Conservation (phyloP, 2,113 vertebrate species). For the Setophaga petechia region DNA sequence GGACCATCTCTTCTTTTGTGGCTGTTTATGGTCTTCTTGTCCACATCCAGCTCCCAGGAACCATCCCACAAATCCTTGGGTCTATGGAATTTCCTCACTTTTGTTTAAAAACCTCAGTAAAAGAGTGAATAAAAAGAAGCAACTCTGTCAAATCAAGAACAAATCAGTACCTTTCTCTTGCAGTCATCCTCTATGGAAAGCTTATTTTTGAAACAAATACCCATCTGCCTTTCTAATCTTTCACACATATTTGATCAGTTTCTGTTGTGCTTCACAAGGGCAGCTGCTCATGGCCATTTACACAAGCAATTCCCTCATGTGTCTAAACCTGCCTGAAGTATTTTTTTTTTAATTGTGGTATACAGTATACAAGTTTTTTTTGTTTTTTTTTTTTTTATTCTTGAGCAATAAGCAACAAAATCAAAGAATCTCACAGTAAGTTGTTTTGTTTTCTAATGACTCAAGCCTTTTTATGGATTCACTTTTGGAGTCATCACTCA, state of each 20-base stretch:
- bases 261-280: conserved; percentile 7
- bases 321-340: conserved; percentile 49
- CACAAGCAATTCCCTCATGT: not conserved
- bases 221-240: not conserved
- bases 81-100: not conserved
- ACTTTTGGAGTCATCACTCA: conserved; percentile 31
- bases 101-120: not conserved
- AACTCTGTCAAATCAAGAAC: not conserved
- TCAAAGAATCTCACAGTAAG: conserved; percentile 52
- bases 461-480: conserved; percentile 49
- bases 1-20: not conserved
- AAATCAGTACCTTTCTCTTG: not conserved
- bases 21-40: not conserved
- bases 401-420: conserved; percentile 61
- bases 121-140: not conserved
- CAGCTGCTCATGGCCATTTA: conserved; percentile 15
- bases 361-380: not conserved
- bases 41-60: not conserved
- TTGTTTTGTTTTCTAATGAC: conserved; percentile 58
- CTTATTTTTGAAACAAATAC: not conserved
- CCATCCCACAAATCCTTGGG: not conserved
- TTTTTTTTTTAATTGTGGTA: conserved; percentile 13
- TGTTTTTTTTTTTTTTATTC: not conserved
- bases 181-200: not conserved
- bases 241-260: not conserved